Conservation (phyloP, 1,140 invertebrate genomes). For the Drosophila pectinifera region DNA sequence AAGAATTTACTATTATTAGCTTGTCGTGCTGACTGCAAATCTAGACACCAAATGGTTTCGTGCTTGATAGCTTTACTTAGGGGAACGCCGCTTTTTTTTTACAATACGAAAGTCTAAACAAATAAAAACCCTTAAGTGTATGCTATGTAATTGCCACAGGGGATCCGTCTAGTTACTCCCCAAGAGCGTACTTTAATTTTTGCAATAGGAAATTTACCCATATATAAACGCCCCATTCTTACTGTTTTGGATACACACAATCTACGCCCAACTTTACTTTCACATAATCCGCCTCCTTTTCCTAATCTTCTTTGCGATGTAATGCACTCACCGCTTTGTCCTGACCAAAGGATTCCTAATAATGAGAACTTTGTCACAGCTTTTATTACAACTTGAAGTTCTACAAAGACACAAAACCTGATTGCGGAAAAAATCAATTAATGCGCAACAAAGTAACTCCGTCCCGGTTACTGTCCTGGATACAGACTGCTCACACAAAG, state of each 20-base stretch:
- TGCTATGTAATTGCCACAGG: background rate
- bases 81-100: background rate
- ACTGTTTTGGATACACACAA: slow-evolving; percentile 22
- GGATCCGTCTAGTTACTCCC: background rate
- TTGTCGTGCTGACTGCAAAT: slow-evolving; percentile 5
- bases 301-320: background rate
- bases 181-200: background rate
- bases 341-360: slow-evolving; percentile 1
- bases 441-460: slow-evolving; percentile 83
- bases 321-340: slow-evolving; percentile 17
- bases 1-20: slow-evolving; percentile 2
- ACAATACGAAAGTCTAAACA: background rate
- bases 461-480: slow-evolving; percentile 83
- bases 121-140: slow-evolving; percentile 1
- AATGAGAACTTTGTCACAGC: slow-evolving; percentile 35
- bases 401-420: slow-evolving; percentile 39
- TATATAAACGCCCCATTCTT: background rate
- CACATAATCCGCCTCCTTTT: slow-evolving; percentile 1
- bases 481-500: slow-evolving; percentile 73
- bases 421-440: slow-evolving; percentile 75
- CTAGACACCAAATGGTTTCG: slow-evolving; percentile 5
- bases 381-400: slow-evolving; percentile 32
- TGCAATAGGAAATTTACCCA: slow-evolving; percentile 13
- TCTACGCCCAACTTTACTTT: slow-evolving; percentile 26
- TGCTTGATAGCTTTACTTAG: background rate